These are phyloP conservation scores for Odontocerum albicorne DNA, from an alignment of 2,888 invertebrate genomes.

Conservation along the genomic window DNA sequence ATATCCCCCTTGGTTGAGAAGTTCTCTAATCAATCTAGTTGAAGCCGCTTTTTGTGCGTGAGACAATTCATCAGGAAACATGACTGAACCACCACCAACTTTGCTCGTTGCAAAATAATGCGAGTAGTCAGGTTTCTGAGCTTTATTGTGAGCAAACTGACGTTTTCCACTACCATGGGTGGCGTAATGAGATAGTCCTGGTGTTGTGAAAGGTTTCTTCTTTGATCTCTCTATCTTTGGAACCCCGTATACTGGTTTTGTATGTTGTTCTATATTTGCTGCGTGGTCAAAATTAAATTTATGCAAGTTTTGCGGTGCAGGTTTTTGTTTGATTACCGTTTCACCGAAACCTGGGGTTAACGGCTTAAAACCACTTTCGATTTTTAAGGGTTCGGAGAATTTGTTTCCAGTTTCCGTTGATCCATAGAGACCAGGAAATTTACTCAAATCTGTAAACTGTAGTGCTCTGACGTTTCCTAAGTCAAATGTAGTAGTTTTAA, in stretches of 20 bases:
- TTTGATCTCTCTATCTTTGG: constrained; percentile 42
- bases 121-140: constrained; percentile 30
- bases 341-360: constrained; percentile 38
- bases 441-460: constrained; percentile 1
- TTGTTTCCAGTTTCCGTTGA: constrained; percentile 2
- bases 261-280: constrained; percentile 39
- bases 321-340: constrained; percentile 23
- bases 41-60: constrained; percentile 33
- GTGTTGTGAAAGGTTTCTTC: constrained; percentile 49
- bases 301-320: constrained; percentile 47
- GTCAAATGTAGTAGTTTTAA: constrained; percentile 14
- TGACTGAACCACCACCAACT: constrained; percentile 24
- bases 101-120: constrained; percentile 29
- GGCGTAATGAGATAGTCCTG: constrained; percentile 52
- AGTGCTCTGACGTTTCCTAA: constrained; percentile 16
- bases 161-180: constrained; percentile 33
- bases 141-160: constrained; percentile 6
- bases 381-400: constrained; percentile 28
- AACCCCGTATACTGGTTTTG: constrained; percentile 31
- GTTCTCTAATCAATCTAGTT: constrained; percentile 30
- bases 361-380: constrained; percentile 36
- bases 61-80: constrained; percentile 25
- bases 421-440: neutral
- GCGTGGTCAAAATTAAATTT: constrained; percentile 37
- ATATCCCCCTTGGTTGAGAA: constrained; percentile 35